Percentiles rank a stretch among this genome's conserved stretches.
These are phyloP conservation scores for Acanthurus leucopareius DNA, from an alignment of 2,797 vertebrate species.

Conservation along the genomic window DNA sequence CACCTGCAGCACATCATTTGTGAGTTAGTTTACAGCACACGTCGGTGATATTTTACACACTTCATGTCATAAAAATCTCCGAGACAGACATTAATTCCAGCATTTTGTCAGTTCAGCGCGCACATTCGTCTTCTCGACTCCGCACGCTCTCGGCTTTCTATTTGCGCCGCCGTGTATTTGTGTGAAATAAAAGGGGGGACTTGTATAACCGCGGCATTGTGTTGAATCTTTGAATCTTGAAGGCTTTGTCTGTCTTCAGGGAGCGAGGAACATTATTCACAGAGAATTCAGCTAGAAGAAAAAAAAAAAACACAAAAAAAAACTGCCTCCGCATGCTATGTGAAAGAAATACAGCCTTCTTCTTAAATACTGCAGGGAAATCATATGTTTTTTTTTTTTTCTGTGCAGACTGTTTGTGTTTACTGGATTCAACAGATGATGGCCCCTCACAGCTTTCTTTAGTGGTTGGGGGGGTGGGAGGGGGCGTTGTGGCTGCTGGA, in stretches of 20 bases:
- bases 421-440: conserved; percentile 37
- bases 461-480: neutral
- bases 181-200: conserved; percentile 37
- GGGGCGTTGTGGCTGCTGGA: conserved; percentile 1
- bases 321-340: conserved; percentile 6
- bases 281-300: conserved; percentile 30
- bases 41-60: neutral
- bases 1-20: neutral
- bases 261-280: conserved; percentile 43
- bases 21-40: neutral
- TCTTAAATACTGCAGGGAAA: conserved; percentile 16
- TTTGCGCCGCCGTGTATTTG: conserved; percentile 35
- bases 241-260: conserved; percentile 49
- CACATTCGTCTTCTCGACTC: neutral
- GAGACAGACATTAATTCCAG: neutral
- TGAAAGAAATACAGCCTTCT: conserved; percentile 16
- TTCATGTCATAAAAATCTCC: conserved; percentile 1
- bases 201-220: conserved; percentile 53
- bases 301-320: conserved; percentile 18
- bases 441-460: conserved; percentile 16
- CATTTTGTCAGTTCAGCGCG: neutral
- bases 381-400: conserved; percentile 14
- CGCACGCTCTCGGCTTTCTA: neutral
- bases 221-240: conserved; percentile 51
- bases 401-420: conserved; percentile 16